phyloP scores from a whole-genome alignment of 1,140 invertebrate species.

The Zaprionus davidi region DNA sequence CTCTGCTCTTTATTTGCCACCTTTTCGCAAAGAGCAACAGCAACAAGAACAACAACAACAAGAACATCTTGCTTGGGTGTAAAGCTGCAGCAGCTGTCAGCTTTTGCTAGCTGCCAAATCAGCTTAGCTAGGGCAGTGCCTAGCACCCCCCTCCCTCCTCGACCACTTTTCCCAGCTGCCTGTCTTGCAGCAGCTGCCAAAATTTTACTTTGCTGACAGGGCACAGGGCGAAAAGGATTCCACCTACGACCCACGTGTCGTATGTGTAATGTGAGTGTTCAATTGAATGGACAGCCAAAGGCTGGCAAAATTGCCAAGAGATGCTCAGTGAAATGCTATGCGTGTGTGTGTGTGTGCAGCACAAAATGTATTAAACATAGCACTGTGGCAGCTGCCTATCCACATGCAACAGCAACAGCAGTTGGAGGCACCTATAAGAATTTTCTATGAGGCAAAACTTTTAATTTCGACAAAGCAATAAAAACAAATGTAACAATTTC shows the following conservation, averaged over 20 bases:
- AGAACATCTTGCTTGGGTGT: not conserved
- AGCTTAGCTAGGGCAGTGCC: slow-evolving; percentile 43
- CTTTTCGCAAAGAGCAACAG: slow-evolving; percentile 5
- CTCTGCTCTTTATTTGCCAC: slow-evolving; percentile 18
- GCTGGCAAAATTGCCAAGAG: slow-evolving; percentile 25
- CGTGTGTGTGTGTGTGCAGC: slow-evolving; percentile 2
- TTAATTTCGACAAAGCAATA: slow-evolving; percentile 13
- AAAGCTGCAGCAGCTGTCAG: slow-evolving; percentile 51
- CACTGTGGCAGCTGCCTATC: slow-evolving; percentile 23
- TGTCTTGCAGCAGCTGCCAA: slow-evolving; percentile 46
- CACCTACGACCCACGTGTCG: slow-evolving; percentile 41
- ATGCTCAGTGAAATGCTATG: not conserved
- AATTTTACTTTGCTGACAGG: slow-evolving; percentile 64
- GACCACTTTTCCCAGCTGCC: slow-evolving; percentile 15
- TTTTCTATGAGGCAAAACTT: slow-evolving; percentile 19
- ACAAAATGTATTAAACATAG: slow-evolving; percentile 9
- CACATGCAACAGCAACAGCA: slow-evolving; percentile 1
- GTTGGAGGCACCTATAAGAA: not conserved
- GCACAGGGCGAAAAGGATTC: slow-evolving; percentile 41
- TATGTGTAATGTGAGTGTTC: slow-evolving; percentile 53
- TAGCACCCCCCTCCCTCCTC: slow-evolving; percentile 16
- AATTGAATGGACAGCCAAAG: slow-evolving; percentile 56
- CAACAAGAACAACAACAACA: not conserved
- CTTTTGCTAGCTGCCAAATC: slow-evolving; percentile 50
- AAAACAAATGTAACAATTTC: slow-evolving; percentile 22